phyloP scores from a whole-genome alignment of 2,888 invertebrate genomes.

The Drosophila lutescens region DNA sequence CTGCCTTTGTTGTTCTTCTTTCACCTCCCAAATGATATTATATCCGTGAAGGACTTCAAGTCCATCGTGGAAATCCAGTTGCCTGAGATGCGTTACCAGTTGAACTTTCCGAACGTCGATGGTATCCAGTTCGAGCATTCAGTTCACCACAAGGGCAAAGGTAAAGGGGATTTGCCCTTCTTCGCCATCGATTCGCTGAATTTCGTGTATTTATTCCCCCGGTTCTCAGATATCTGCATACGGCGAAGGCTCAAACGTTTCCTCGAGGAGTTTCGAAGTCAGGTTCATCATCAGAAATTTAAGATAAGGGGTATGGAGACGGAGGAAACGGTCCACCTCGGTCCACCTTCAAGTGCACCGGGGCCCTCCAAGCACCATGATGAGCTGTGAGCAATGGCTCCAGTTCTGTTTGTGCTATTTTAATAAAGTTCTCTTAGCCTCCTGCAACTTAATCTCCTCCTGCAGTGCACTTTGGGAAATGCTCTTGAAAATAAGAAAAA shows the following conservation, averaged over 20 bases:
- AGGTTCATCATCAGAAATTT: neutral
- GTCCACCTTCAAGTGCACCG: conserved; percentile 57
- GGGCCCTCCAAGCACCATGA: conserved; percentile 69
- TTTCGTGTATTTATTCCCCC: conserved; percentile 45
- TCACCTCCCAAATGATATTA: conserved; percentile 41
- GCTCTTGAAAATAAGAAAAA: conserved; percentile 8
- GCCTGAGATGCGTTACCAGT: conserved; percentile 7
- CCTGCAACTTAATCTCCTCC: conserved; percentile 58
- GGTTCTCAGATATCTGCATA: conserved; percentile 50
- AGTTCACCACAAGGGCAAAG: conserved; percentile 48
- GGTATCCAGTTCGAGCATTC: conserved; percentile 51
- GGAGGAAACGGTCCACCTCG: neutral
- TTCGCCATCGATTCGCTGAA: conserved; percentile 65
- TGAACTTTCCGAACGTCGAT: conserved; percentile 51
- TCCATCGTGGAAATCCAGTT: conserved; percentile 61
- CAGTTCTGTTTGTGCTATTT: conserved; percentile 17
- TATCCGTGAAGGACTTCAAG: conserved; percentile 57
- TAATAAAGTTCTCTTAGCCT: conserved; percentile 58
- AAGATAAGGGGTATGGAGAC: neutral
- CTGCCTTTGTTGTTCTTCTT: conserved; percentile 50
- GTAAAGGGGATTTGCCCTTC: conserved; percentile 49
- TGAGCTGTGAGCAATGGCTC: conserved; percentile 34
- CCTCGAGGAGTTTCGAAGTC: conserved; percentile 33
- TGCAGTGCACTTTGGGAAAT: conserved; percentile 10
- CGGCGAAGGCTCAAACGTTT: conserved; percentile 51